A percentile compares a stretch with the other conserved stretches of the same genome.
Conservation (phyloP, 2,797 vertebrate species). For the Chlorospingus flavigularis region DNA sequence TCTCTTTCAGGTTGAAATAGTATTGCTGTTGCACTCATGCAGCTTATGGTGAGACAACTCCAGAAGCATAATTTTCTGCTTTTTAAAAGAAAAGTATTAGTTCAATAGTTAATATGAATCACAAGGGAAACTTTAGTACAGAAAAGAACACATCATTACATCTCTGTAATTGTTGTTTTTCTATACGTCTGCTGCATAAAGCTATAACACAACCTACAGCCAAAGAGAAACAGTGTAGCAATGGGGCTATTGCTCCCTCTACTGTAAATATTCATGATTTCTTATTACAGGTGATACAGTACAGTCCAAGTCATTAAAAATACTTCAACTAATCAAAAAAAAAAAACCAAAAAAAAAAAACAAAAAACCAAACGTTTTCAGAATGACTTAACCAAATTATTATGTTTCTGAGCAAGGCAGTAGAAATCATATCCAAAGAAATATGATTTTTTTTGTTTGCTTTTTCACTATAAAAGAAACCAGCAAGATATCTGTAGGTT, state of each 20-base stretch:
- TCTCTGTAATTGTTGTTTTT: conserved; percentile 24
- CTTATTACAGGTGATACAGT: not conserved
- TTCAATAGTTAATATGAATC: conserved; percentile 21
- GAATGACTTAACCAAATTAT: not conserved
- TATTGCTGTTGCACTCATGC: not conserved
- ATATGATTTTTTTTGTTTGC: not conserved
- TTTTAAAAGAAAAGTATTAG: not conserved
- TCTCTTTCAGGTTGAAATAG: not conserved
- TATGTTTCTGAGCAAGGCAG: not conserved
- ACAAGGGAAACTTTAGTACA: not conserved
- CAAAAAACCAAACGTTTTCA: not conserved
- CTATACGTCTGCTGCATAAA: not conserved
- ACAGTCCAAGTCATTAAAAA: not conserved
- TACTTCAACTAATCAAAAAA: not conserved
- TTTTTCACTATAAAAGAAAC: not conserved
- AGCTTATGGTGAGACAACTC: not conserved
- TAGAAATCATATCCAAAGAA: not conserved
- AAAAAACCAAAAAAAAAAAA: not conserved
- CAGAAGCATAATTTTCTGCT: not conserved
- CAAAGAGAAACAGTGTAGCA: conserved; percentile 7
- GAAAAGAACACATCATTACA: conserved; percentile 25
- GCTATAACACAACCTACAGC: not conserved
- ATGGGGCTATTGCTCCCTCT: conserved; percentile 76
- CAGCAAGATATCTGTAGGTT: not conserved
- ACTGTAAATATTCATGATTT: conserved; percentile 64